Conservation (phyloP, 2,888 invertebrate genomes). For the Hetaerina titia region DNA sequence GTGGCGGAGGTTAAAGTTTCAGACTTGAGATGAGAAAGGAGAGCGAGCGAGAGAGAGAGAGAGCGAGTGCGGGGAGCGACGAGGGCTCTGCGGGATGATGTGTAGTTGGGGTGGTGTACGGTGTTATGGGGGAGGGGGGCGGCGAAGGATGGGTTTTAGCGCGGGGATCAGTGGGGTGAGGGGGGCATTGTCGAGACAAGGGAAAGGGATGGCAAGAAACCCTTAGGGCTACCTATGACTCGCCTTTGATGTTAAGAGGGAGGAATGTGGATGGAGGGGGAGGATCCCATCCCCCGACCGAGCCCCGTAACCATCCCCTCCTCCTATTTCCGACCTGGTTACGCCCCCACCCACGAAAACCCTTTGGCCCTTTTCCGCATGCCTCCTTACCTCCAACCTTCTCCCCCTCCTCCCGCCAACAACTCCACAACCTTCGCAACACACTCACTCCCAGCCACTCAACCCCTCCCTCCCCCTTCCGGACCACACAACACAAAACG, state of each 20-base stretch:
- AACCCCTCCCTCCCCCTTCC: not conserved
- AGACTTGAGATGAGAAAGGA: slow-evolving; percentile 60
- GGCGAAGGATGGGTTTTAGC: slow-evolving; percentile 47
- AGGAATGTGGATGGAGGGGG: slow-evolving; percentile 42
- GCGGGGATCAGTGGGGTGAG: slow-evolving; percentile 42
- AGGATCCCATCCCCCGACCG: not conserved
- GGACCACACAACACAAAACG: slow-evolving; percentile 11
- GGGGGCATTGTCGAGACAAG: slow-evolving; percentile 43
- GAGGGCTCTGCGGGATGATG: slow-evolving; percentile 24
- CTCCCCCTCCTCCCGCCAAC: not conserved
- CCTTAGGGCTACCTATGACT: slow-evolving; percentile 65
- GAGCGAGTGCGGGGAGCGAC: not conserved
- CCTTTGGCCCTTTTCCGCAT: not conserved
- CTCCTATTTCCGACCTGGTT: not conserved
- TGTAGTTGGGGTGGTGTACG: not conserved
- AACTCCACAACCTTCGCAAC: not conserved
- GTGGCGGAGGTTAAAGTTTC: slow-evolving; percentile 39
- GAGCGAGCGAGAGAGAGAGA: not conserved
- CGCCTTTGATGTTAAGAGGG: slow-evolving; percentile 64
- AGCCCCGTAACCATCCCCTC: not conserved
- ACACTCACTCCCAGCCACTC: not conserved
- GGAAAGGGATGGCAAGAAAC: slow-evolving; percentile 61
- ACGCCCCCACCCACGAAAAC: not conserved
- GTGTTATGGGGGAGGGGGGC: not conserved
- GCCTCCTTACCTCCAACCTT: not conserved